A percentile compares a stretch with the other conserved stretches of the same genome.
Evolutionary conservation across 2,113 vertebrate genomes (phyloP).

Genomic region (Lucifuga dentata): DNA sequence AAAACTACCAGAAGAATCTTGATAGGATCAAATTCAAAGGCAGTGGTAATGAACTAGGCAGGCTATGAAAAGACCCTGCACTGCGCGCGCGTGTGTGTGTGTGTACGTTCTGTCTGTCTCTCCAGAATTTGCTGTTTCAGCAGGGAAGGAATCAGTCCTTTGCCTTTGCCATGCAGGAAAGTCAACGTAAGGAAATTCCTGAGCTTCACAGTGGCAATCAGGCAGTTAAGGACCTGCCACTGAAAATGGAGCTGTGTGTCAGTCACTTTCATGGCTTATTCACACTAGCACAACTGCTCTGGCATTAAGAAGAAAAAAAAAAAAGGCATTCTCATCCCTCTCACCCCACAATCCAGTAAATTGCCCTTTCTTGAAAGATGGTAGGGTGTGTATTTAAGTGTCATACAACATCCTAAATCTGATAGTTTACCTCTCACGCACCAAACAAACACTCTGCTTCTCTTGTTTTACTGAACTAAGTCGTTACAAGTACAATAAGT

Average conservation of each 20-base stretch:
- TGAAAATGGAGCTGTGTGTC: slow-evolving; percentile 77
- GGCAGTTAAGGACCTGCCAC: slow-evolving; percentile 80
- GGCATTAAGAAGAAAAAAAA: slow-evolving; percentile 45
- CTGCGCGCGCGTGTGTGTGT: slow-evolving; percentile 22
- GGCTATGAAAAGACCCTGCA: slow-evolving; percentile 35
- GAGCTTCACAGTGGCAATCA: slow-evolving; percentile 79
- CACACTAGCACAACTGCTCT: slow-evolving; percentile 61
- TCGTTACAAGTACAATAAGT: no score
- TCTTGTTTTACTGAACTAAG: no score
- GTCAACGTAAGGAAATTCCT: slow-evolving; percentile 77
- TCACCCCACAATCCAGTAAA: slow-evolving; percentile 60
- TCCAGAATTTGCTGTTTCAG: slow-evolving; percentile 79
- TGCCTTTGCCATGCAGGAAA: slow-evolving; percentile 70
- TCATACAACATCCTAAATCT: slow-evolving; percentile 14
- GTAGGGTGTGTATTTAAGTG: slow-evolving; percentile 31
- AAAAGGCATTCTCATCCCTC: slow-evolving; percentile 61
- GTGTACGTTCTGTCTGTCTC: slow-evolving; percentile 52
- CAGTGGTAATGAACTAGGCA: slow-evolving; percentile 66
- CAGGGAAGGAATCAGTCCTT: slow-evolving; percentile 76
- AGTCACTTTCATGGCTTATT: slow-evolving; percentile 81
- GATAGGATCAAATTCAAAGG: slow-evolving; percentile 42
- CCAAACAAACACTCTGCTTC: no score
- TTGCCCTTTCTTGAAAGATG: slow-evolving; percentile 51
- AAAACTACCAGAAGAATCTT: slow-evolving; percentile 24
- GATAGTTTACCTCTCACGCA: slow-evolving; percentile 21